Evolutionary conservation across 2,113 vertebrate genomes (phyloP), one percentile per base, ranked within the genome.

Genomic region (Pleuronectes platessa): DNA sequence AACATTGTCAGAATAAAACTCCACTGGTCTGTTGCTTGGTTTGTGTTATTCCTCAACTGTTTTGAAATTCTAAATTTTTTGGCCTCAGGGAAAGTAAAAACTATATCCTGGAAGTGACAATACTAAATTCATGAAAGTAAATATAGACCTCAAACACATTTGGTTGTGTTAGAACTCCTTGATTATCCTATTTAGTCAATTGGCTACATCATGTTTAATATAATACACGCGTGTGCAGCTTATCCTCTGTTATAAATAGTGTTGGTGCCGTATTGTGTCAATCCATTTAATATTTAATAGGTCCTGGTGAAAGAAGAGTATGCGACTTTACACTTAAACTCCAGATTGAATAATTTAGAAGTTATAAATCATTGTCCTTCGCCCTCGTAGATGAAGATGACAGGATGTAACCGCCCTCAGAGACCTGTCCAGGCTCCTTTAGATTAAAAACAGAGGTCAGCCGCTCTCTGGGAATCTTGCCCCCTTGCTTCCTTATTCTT

Each of bases 301-400:
- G 2, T 18, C 37, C 11, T 13, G 14, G 12, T 63, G 61, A 10
- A 24, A 15, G 40, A 12, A 23, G 37, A 45, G 18, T 45, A 5
- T 45, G n/a, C 11, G 12, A 45, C 21, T 45, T 63, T 17, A 63
- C n/a, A 24, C 61, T 45, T 63, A 42, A 23, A 63, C 61, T 45
- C 61, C n/a, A 23, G 37, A 63, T 45, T 63, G 37, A 63, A 63
- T 63, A 42, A 63, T 63, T 45, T 15, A 63, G 40, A 23, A 17
- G 37, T 45, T 45, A 24, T 45, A 45, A 63, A 63, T 63, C 61
- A 42, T 23, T 63, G 61, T 63, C 40, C 45, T 15, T 45, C 40
- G 2, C 40, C 4, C 21, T 23, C 18, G 2, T 8, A 45, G n/a
- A 24, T 7, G 4, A 47, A 23, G 40, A 15, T 63, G 61, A 24